Evolutionary conservation across 2,888 invertebrate species (phyloP).

Genomic region (Cephalotes varians): DNA sequence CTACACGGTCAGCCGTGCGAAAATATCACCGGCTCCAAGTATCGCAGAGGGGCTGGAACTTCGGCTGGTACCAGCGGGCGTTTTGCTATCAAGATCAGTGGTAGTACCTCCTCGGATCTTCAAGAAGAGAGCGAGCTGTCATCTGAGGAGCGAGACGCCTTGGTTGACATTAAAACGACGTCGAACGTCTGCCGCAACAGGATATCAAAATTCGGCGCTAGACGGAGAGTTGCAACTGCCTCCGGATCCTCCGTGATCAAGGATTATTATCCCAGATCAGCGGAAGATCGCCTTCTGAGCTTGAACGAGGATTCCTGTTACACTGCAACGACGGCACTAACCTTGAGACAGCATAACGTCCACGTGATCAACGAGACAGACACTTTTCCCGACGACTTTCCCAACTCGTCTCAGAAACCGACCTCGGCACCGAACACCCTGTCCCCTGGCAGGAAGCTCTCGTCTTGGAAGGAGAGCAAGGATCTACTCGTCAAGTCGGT

Average conservation of each 20-base stretch:
- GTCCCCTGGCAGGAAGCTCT: constrained; percentile 71
- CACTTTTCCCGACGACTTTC: constrained; percentile 27
- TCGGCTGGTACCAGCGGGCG: constrained; percentile 23
- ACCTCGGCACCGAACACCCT: constrained; percentile 70
- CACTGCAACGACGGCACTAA: constrained; percentile 51
- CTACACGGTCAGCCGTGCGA: constrained; percentile 29
- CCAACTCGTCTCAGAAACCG: constrained; percentile 49
- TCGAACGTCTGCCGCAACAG: constrained; percentile 75
- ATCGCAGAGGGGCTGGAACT: constrained; percentile 51
- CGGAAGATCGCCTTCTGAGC: constrained; percentile 58
- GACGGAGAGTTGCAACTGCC: constrained; percentile 68
- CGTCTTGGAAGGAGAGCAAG: constrained; percentile 75
- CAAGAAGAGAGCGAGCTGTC: constrained; percentile 79
- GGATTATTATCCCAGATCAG: constrained; percentile 51
- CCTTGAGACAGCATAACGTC: constrained; percentile 27
- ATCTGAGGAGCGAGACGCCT: constrained; percentile 80
- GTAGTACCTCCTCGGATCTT: constrained; percentile 79
- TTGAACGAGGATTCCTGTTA: constrained; percentile 51
- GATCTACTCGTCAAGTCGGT: constrained; percentile 81
- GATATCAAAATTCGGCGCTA: constrained; percentile 74
- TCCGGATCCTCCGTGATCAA: constrained; percentile 64
- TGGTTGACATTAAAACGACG: constrained; percentile 75
- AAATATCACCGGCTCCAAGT: constrained; percentile 27
- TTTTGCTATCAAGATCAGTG: constrained; percentile 62
- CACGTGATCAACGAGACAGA: constrained; percentile 57